Percentiles rank a stretch among this genome's conserved stretches.
phyloP scores from a whole-genome alignment of 2,113 vertebrate genomes.

The Seriola aureovittata region DNA sequence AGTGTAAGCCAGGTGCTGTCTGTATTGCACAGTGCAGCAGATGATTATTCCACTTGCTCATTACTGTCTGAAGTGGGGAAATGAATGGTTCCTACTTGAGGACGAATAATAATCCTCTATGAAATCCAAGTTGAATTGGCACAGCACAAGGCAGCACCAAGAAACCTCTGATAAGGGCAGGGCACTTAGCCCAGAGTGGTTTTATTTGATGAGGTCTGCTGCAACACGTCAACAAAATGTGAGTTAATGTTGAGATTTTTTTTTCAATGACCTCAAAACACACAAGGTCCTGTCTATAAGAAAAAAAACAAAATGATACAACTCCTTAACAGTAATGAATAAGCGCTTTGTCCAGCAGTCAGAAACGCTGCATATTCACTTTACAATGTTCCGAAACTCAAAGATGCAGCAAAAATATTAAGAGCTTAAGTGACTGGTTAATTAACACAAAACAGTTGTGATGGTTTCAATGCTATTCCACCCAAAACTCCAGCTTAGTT shows the following conservation, averaged over 20 bases:
- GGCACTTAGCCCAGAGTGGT: constrained; percentile 31
- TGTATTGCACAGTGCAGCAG: constrained; percentile 41
- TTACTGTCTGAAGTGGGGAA: constrained; percentile 68
- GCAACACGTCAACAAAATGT: constrained; percentile 9
- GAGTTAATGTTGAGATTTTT: neutral
- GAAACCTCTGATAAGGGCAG: constrained; percentile 48
- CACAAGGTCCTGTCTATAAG: neutral
- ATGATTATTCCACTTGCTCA: constrained; percentile 64
- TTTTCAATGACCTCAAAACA: neutral
- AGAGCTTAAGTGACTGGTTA: too few relatives aligned
- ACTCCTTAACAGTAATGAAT: neutral
- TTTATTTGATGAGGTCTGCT: constrained; percentile 43
- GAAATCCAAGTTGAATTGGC: constrained; percentile 63
- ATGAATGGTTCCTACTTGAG: constrained; percentile 61
- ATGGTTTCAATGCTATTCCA: too few relatives aligned
- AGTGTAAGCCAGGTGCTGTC: constrained; percentile 58
- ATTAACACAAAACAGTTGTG: too few relatives aligned
- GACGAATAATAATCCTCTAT: constrained; percentile 59
- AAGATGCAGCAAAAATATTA: too few relatives aligned
- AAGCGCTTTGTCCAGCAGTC: too few relatives aligned
- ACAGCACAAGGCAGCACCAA: constrained; percentile 31
- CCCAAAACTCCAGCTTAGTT: too few relatives aligned
- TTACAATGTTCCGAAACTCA: too few relatives aligned
- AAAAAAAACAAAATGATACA: neutral
- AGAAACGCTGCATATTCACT: too few relatives aligned